A percentile compares a stretch with the other conserved stretches of the same genome.
Evolutionary conservation across 2,888 invertebrate species (phyloP).

Genomic region (Lasiommata megera): DNA sequence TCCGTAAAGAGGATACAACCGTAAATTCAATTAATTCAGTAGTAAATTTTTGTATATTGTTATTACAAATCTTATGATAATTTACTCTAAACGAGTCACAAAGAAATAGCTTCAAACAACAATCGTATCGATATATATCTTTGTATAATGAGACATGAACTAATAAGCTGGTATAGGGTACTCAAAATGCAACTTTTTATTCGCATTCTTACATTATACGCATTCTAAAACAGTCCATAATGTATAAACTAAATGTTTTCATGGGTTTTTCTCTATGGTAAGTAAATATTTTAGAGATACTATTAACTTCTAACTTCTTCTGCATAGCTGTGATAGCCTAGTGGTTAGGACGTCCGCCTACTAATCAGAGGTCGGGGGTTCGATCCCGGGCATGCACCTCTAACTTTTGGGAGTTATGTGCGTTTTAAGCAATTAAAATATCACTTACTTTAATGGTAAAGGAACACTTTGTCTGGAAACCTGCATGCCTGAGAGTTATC

Average conservation of each 20-base stretch:
- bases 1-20: not conserved
- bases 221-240: conserved; percentile 22
- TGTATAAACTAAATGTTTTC: conserved; percentile 28
- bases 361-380: no score
- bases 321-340: no score
- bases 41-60: not conserved
- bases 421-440: no score
- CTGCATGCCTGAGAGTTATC: no score
- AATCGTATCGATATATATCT: conserved; percentile 33
- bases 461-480: no score
- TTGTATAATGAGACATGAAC: conserved; percentile 25
- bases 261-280: conserved; percentile 26
- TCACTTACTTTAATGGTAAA: no score
- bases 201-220: conserved; percentile 20
- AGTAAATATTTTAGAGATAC: conserved; percentile 15
- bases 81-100: conserved; percentile 11
- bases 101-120: conserved; percentile 31
- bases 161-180: conserved; percentile 20
- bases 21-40: not conserved
- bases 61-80: not conserved
- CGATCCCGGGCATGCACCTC: no score
- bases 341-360: no score
- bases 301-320: no score
- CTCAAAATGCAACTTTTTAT: conserved; percentile 28
- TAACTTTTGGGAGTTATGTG: no score